Percentiles rank a stretch among this genome's conserved stretches.
phyloP scores from a whole-genome alignment of 53 echinoderm and acorn worm species.

The Zoroaster sp. region DNA sequence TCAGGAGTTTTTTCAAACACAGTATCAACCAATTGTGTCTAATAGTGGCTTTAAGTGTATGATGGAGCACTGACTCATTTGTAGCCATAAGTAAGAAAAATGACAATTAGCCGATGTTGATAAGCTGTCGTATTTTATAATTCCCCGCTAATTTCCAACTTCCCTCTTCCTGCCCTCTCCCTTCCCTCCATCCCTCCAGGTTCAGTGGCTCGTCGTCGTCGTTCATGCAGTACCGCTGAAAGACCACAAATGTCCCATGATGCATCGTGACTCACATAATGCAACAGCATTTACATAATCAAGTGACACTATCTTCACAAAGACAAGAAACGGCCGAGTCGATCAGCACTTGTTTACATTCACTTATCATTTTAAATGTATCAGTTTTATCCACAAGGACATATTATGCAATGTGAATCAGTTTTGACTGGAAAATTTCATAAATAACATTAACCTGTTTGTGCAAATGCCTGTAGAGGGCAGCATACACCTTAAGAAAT shows the following conservation, averaged over 20 bases:
- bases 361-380: neutral
- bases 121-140: neutral
- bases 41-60: neutral
- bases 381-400: neutral
- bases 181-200: neutral
- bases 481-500: too few relatives aligned
- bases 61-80: neutral
- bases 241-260: neutral
- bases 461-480: too few relatives aligned
- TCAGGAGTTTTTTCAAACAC: too few relatives aligned
- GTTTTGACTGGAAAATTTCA: too few relatives aligned
- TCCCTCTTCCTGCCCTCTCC: neutral
- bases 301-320: neutral
- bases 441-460: too few relatives aligned
- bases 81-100: neutral
- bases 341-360: neutral
- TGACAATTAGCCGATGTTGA: neutral
- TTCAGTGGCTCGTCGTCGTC: conserved; percentile 56
- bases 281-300: neutral
- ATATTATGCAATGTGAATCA: neutral
- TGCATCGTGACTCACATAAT: neutral
- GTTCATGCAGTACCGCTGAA: conserved; percentile 61
- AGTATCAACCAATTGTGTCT: too few relatives aligned
- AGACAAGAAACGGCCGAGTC: neutral
- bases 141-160: neutral